Evolutionary conservation across 2,113 vertebrate genomes (phyloP).

Genomic region (Mellivora capensis): DNA sequence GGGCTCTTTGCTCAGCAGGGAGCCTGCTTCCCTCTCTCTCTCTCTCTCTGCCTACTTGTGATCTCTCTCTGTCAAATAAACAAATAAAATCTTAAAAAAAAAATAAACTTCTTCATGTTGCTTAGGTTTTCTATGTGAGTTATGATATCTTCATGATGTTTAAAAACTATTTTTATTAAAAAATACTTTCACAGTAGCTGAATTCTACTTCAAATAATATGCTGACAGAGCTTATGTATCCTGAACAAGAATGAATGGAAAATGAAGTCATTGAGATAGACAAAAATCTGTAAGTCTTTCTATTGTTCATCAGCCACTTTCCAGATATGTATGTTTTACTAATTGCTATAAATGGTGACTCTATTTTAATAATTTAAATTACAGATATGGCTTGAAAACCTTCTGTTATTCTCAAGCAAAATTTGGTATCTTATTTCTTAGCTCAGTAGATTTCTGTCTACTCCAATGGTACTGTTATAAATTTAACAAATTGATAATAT

Average conservation of each 20-base stretch:
- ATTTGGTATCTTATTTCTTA: not conserved
- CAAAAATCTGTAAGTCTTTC: not conserved
- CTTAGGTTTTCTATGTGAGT: not conserved
- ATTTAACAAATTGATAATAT: not conserved
- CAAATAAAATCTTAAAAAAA: too few relatives aligned
- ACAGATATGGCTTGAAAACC: not conserved
- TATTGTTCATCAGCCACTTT: not conserved
- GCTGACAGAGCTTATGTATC: not conserved
- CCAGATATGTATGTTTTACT: not conserved
- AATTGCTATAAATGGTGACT: not conserved
- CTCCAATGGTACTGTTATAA: not conserved
- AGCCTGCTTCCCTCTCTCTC: too few relatives aligned
- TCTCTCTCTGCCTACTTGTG: too few relatives aligned
- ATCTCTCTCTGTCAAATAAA: too few relatives aligned
- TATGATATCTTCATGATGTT: not conserved
- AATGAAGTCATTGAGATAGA: not conserved
- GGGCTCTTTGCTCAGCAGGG: too few relatives aligned
- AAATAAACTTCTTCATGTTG: not conserved
- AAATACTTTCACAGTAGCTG: not conserved
- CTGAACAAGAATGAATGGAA: not conserved
- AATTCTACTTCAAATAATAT: not conserved
- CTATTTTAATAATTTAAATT: constrained; percentile 12
- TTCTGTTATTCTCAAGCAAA: constrained; percentile 2
- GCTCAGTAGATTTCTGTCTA: not conserved
- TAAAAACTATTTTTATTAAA: not conserved